Conservation (phyloP, 2,797 vertebrate genomes). For the Mionectes olivaceus region DNA sequence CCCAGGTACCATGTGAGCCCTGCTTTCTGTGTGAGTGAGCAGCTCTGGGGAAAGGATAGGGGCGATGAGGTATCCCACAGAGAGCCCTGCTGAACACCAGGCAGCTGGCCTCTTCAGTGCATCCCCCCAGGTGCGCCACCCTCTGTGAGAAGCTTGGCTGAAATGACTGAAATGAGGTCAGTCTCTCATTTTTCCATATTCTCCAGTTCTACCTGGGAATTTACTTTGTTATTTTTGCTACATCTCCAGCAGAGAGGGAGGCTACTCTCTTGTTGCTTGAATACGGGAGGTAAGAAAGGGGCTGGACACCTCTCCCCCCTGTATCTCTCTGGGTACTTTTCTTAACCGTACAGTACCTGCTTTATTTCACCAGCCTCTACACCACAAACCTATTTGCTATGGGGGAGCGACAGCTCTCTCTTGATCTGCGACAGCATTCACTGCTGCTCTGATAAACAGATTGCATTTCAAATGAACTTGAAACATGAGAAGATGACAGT, state of each 20-base stretch:
- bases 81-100: neutral
- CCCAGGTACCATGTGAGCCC: accelerated
- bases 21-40: neutral
- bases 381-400: neutral
- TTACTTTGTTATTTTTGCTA: neutral
- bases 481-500: constrained; percentile 59
- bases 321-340: neutral
- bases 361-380: neutral
- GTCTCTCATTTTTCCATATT: neutral
- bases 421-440: neutral
- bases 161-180: neutral
- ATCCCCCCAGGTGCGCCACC: neutral
- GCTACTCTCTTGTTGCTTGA: neutral
- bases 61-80: neutral
- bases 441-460: constrained; percentile 44
- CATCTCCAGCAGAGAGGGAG: neutral
- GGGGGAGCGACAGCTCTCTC: neutral
- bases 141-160: neutral
- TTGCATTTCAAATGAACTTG: constrained; percentile 64
- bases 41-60: neutral
- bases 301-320: neutral
- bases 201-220: neutral
- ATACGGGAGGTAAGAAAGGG: neutral
- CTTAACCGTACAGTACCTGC: neutral
- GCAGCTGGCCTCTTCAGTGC: neutral